Evolutionary conservation across 2,113 vertebrate species (phyloP).

Genomic region (Pelodiscus sinensis): DNA sequence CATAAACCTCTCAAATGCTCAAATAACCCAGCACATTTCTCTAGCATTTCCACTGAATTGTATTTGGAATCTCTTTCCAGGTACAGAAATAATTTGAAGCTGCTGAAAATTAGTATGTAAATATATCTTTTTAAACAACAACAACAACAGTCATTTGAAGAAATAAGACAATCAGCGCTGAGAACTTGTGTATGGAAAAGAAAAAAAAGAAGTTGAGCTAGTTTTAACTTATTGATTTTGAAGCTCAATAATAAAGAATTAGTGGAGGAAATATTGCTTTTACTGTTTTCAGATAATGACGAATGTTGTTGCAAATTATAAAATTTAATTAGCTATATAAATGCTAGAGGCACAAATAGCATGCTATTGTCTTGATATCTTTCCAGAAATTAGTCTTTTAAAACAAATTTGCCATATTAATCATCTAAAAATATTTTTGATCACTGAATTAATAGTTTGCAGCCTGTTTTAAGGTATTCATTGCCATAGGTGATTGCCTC

Average conservation of each 20-base stretch:
- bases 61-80: neutral
- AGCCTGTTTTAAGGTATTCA: conserved; percentile 94
- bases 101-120: conserved; percentile 18
- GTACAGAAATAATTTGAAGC: conserved; percentile 18
- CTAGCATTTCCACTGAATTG: neutral
- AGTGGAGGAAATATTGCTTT: conserved; percentile 77
- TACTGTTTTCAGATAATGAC: conserved; percentile 85
- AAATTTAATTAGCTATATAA: conserved; percentile 99
- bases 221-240: conserved; percentile 79
- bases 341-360: conserved; percentile 95
- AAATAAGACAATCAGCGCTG: conserved; percentile 44
- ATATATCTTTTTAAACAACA: conserved; percentile 55
- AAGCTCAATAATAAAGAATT: conserved; percentile 66
- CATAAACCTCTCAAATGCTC: neutral
- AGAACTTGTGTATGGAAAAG: conserved; percentile 37
- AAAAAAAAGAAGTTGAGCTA: conserved; percentile 61
- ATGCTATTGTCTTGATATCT: conserved; percentile 99
- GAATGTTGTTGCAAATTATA: conserved; percentile 90
- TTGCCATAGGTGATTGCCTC: conserved; percentile 99
- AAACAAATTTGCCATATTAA: conserved; percentile 99
- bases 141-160: conserved; percentile 53
- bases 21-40: conserved; percentile 24
- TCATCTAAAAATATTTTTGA: conserved; percentile 99
- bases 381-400: conserved; percentile 99
- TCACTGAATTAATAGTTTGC: conserved; percentile 99